Base-by-base conservation (phyloP, 2,888 invertebrate species). In the Sphinx pinastri region DNA sequence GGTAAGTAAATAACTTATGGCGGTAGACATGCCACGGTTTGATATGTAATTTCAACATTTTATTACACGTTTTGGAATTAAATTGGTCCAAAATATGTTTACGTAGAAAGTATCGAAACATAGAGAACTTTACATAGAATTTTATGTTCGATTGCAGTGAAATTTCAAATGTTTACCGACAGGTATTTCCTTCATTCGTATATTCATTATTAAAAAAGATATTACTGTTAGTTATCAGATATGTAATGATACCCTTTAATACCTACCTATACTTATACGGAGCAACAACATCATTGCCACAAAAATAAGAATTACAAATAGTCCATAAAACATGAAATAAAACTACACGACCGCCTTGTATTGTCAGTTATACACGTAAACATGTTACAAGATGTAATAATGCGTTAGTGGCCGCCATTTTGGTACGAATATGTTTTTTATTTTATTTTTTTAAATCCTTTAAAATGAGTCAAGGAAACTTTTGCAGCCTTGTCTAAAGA, bases 301-400 rank as follows among this genome's bases (percentile, higher is more conserved):
- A 63, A 63, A 63, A 63, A 63, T 47, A 49, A 63, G 19, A 13
- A 49, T 63, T 49, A 63, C 63, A 63, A 49, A 63, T 49, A 47
- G 63, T 63, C 63, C 63, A 63, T 63, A 63, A 63, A 63, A 63
- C 63, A 13, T 63, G 19, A 63, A 19, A 63, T 63, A 63, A 63
- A 63, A 45, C 19, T 16, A 63, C 63, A 16, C 47, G 49, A 19
- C 63, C 63, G 63, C 49, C 63, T 63, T 63, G 63, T 49, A 63
- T 63, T 63, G 63, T 63, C 63, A 47, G 47, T 49, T 49, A 49
- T 47, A 63, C 49, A 49, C 16, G 63, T 63, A 19, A 63, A 63
- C 63, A 63, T 13, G 63, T 49, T 63, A 49, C 63, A 49, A 47
- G 47, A 19, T 63, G 49, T 63, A 63, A 63, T 63, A 63, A 63